Conservation (phyloP, 2,797 vertebrate genomes). For the Tapera naevia region DNA sequence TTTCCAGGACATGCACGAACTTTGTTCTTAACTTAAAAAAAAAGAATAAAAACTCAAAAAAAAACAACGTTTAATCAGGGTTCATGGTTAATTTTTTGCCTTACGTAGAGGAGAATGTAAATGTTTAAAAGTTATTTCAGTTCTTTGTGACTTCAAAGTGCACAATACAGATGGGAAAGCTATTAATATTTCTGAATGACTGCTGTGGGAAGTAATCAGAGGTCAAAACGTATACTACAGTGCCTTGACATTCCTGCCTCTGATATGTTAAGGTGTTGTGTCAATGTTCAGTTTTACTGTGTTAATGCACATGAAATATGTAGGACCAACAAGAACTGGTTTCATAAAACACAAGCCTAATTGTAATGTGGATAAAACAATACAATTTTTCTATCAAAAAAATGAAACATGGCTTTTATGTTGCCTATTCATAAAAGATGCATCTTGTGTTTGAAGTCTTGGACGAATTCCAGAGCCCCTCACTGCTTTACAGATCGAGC, state of each 20-base stretch:
- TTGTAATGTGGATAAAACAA: background rate
- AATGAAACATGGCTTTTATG: background rate
- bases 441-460: background rate
- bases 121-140: background rate
- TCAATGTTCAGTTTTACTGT: background rate
- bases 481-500: background rate
- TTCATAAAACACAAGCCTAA: background rate
- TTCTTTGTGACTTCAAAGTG: background rate
- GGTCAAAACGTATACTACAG: background rate
- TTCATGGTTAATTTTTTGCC: conserved; percentile 13
- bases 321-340: background rate
- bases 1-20: background rate
- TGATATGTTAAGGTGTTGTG: background rate
- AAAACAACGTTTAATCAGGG: background rate
- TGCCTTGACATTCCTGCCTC: background rate
- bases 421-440: background rate
- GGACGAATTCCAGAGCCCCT: background rate
- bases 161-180: background rate
- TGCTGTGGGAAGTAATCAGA: background rate
- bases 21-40: conserved; percentile 8
- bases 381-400: background rate
- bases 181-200: background rate
- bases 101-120: background rate
- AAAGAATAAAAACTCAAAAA: background rate
- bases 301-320: background rate